Evolutionary conservation across 2,888 invertebrate genomes (phyloP).

Genomic region (Chalcis sispes): DNA sequence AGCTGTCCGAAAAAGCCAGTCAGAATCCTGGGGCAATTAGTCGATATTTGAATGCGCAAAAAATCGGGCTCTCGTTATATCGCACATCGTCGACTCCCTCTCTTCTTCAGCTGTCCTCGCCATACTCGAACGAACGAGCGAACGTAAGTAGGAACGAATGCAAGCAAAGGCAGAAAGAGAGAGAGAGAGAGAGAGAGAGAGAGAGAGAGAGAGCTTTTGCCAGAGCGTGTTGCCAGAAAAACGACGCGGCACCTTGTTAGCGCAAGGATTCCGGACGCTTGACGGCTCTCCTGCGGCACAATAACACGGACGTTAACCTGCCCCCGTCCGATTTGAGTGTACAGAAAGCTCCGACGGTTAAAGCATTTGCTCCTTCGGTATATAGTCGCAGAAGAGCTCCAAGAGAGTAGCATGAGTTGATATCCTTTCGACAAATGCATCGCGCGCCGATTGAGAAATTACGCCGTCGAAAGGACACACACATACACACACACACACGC

Average conservation of each 20-base stretch:
- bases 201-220: slow-evolving; percentile 63
- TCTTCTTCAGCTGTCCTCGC: neutral
- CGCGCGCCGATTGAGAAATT: slow-evolving; percentile 43
- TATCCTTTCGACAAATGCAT: slow-evolving; percentile 41
- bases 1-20: slow-evolving; percentile 40
- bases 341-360: too few species aligned
- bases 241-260: slow-evolving; percentile 75
- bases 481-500: neutral
- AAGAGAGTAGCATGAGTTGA: neutral
- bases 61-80: slow-evolving; percentile 56
- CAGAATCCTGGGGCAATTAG: slow-evolving; percentile 72
- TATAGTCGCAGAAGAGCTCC: neutral
- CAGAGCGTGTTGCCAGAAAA: slow-evolving; percentile 52
- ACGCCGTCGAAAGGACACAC: neutral
- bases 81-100: slow-evolving; percentile 21
- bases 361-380: too few species aligned
- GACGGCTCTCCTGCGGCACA: slow-evolving; percentile 68
- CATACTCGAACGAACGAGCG: neutral
- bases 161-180: slow-evolving; percentile 57
- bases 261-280: slow-evolving; percentile 62
- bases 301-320: slow-evolving; percentile 74
- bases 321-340: neutral
- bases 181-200: slow-evolving; percentile 67
- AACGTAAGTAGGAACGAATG: too few species aligned
- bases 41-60: slow-evolving; percentile 76